Evolutionary conservation across 2,113 vertebrate species (phyloP), one percentile per base, ranked within the genome.

Genomic region (Pseudorasbora parva): DNA sequence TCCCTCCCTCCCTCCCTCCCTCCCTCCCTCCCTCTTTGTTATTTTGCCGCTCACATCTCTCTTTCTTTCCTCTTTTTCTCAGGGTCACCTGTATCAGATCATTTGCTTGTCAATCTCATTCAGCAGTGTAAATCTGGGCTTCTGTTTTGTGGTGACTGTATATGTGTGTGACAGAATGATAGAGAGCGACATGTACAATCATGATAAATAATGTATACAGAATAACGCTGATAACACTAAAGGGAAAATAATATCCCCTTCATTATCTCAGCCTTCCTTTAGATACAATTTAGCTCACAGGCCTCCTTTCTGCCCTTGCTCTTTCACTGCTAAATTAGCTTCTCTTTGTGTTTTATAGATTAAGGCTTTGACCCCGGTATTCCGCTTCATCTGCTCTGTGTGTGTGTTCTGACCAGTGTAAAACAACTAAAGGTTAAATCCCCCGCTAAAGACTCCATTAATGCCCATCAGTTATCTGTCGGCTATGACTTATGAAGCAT

Each of bases 401-500:
- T 59, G 49, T 59, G 49, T 79, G 82, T 88, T 82, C 77, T 82
- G 83, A 84, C 73, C 75, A 77, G 81, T 81, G 66, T 62, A 73
- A 85, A 83, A 83, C 82, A 85, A 62, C 82, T 87, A 81, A 79
- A 79, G 85, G 86, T 86, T 82, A 87, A 80, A 78, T 75, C 83
- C 69, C 86, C 23, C 85, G 85, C 88, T 83, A 81, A 88, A 79
- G 23, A 64, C 84, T 79, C 81, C 86, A 91, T 90, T 78, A 88
- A 85, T 43, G 83, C 89, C 90, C 86, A 83, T 90, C 87, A 88
- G 89, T 89, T 90, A 90, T 90, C 87, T 82, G 82, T 84, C 83
- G 82, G 88, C 86, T 87, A 85, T 86, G 89, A 88, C 88, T 89
- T 82, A 86, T 90, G 88, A 89, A 92, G 89, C 92, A 91, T 92